A percentile compares a stretch with the other conserved stretches of the same genome.
These are phyloP conservation scores for Gobio occitaniae DNA, from an alignment of 2,797 vertebrate species.

Conservation along the genomic window DNA sequence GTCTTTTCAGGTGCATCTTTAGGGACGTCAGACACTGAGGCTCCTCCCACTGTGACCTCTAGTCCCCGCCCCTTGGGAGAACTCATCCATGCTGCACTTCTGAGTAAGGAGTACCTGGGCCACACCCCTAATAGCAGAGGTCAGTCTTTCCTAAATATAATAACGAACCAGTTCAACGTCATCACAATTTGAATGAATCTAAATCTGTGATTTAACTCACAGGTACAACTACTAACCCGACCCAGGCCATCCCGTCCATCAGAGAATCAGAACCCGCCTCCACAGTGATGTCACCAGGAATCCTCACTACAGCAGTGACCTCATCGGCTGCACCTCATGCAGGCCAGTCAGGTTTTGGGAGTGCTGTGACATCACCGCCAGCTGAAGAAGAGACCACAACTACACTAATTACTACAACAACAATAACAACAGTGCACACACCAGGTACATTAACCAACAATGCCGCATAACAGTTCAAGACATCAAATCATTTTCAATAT, in stretches of 20 bases:
- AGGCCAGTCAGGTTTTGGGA: slow-evolving; percentile 68
- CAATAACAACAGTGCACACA: slow-evolving; percentile 91
- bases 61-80: slow-evolving; percentile 73
- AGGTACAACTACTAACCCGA: slow-evolving; percentile 83
- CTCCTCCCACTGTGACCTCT: slow-evolving; percentile 71
- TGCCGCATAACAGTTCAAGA: background rate
- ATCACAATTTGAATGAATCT: background rate
- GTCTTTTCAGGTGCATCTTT: slow-evolving; percentile 74
- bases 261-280: slow-evolving; percentile 70
- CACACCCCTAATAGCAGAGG: slow-evolving; percentile 68
- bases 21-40: slow-evolving; percentile 72
- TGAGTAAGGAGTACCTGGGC: slow-evolving; percentile 82
- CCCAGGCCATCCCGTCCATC: slow-evolving; percentile 77
- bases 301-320: slow-evolving; percentile 79
- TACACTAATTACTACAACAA: slow-evolving; percentile 92
- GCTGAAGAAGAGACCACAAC: slow-evolving; percentile 91
- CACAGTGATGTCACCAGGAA: slow-evolving; percentile 77
- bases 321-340: slow-evolving; percentile 71
- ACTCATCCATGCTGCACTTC: slow-evolving; percentile 81
- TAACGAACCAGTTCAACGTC: background rate
- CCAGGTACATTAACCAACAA: slow-evolving; percentile 78
- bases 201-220: slow-evolving; percentile 60
- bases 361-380: slow-evolving; percentile 74
- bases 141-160: slow-evolving; percentile 55
- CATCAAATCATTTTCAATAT: background rate